Evolutionary conservation across 2,113 vertebrate species (phyloP).

Genomic region (Cyphomyrus discorhynchus): DNA sequence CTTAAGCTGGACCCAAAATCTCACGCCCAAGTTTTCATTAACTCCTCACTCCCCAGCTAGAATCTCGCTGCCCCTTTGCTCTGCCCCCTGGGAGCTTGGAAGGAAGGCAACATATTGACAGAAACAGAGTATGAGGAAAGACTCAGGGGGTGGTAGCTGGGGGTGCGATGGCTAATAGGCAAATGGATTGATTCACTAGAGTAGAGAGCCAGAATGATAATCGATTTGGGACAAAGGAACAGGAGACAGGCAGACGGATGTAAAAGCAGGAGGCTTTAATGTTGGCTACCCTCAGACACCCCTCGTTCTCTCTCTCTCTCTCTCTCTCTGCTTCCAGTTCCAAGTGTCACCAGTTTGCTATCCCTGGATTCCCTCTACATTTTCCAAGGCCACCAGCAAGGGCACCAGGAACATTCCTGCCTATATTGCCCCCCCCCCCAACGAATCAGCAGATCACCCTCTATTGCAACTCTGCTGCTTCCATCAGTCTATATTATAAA

Average conservation of each 20-base stretch:
- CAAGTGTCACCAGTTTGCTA: background rate
- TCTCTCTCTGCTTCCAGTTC: background rate
- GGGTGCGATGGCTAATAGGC: background rate
- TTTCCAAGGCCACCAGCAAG: background rate
- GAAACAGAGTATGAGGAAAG: constrained; percentile 1
- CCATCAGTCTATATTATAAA: background rate
- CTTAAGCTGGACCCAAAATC: background rate
- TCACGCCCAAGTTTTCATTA: constrained; percentile 13
- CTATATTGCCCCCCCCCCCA: background rate
- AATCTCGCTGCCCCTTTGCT: background rate
- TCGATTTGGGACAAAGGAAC: background rate
- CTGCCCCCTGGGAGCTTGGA: background rate
- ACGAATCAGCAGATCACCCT: background rate
- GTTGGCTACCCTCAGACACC: background rate
- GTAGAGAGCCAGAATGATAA: background rate
- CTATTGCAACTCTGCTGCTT: background rate
- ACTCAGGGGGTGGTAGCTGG: background rate
- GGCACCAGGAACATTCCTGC: background rate
- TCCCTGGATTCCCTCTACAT: background rate
- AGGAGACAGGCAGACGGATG: background rate
- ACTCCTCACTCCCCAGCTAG: constrained; percentile 7
- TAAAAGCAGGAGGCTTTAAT: background rate
- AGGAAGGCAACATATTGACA: background rate
- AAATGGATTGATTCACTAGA: background rate
- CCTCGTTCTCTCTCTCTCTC: background rate